Conservation (phyloP, 2,113 vertebrate species). For the Cyanoderma ruficeps region DNA sequence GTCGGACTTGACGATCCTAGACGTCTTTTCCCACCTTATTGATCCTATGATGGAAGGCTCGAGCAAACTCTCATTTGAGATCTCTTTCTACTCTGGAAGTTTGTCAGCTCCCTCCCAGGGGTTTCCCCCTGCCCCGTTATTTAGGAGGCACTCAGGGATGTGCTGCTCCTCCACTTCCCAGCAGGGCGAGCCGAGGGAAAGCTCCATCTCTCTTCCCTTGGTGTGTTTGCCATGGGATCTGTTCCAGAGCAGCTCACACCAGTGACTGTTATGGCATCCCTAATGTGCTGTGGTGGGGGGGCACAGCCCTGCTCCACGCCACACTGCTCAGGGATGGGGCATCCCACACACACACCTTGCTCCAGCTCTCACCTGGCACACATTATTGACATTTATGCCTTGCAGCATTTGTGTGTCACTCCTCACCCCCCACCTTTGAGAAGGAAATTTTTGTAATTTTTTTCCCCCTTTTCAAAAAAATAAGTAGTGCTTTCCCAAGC, state of each 20-base stretch:
- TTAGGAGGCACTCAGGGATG: not conserved
- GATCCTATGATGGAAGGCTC: not conserved
- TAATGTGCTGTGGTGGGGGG: constrained; percentile 4
- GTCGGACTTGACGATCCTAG: not conserved
- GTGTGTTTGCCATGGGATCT: constrained; percentile 25
- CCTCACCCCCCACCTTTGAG: not conserved
- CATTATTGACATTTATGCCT: constrained; percentile 26
- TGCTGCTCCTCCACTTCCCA: not conserved
- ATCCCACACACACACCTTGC: not conserved
- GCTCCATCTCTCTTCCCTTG: constrained; percentile 36
- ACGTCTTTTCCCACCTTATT: not conserved
- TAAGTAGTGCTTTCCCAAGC: not conserved
- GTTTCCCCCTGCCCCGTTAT: not conserved
- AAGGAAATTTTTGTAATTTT: not conserved
- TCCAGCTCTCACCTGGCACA: not conserved
- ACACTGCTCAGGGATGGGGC: not conserved
- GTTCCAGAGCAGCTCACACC: constrained; percentile 52
- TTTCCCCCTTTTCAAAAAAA: not conserved
- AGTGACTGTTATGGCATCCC: constrained; percentile 34
- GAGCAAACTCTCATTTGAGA: not conserved
- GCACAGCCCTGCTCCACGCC: not conserved
- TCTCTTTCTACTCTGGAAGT: not conserved
- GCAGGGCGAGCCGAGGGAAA: not conserved
- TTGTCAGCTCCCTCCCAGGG: not conserved
- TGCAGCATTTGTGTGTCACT: not conserved